phyloP scores from a whole-genome alignment of 2,888 invertebrate species.

The Parelbella ahira region DNA sequence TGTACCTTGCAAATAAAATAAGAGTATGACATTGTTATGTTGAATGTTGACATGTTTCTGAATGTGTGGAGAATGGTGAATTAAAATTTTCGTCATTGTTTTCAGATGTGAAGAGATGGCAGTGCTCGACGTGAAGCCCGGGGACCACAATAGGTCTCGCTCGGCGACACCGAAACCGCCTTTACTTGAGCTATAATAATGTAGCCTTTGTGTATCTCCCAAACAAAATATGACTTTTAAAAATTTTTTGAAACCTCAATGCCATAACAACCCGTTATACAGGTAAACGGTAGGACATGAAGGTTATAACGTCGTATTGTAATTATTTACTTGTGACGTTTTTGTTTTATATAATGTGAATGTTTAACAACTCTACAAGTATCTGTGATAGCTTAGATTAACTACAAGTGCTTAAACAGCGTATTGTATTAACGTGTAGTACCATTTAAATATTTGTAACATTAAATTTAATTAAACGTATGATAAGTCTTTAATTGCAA shows the following conservation, averaged over 20 bases:
- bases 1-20: too few relatives aligned
- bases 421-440: slow-evolving; percentile 6
- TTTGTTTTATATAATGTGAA: slow-evolving; percentile 22
- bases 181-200: slow-evolving; percentile 56
- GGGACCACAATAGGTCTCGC: slow-evolving; percentile 48
- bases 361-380: slow-evolving; percentile 48
- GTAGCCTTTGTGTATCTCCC: slow-evolving; percentile 18
- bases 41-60: slow-evolving; percentile 5
- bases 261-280: slow-evolving; percentile 19
- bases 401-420: slow-evolving; percentile 13
- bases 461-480: slow-evolving; percentile 10
- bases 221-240: slow-evolving; percentile 17
- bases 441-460: slow-evolving; percentile 10
- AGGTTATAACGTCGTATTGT: slow-evolving; percentile 10
- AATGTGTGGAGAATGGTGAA: background rate
- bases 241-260: slow-evolving; percentile 16
- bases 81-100: slow-evolving; percentile 29
- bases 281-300: slow-evolving; percentile 5
- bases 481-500: too few relatives aligned
- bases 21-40: too few relatives aligned
- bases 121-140: slow-evolving; percentile 54
- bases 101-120: slow-evolving; percentile 75
- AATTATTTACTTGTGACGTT: slow-evolving; percentile 12
- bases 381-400: slow-evolving; percentile 71
- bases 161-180: slow-evolving; percentile 63